A percentile compares a stretch with the other conserved stretches of the same genome.
These are phyloP conservation scores for Aspidiotus rigidus DNA, from an alignment of 2,888 invertebrate genomes.

Conservation along the genomic window DNA sequence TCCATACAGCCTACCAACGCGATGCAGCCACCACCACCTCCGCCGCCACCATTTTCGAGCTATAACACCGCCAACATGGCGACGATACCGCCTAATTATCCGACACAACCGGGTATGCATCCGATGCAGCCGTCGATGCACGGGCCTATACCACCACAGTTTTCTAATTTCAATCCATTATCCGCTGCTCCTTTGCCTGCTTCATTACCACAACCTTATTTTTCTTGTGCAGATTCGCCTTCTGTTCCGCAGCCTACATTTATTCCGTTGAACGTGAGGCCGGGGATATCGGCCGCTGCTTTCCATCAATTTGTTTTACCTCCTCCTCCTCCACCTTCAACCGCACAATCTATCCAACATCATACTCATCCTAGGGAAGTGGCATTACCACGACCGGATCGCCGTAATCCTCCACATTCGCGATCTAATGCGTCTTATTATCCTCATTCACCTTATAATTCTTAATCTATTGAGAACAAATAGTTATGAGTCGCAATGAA, in stretches of 20 bases:
- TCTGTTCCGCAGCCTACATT: conserved; percentile 11
- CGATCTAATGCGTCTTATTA: conserved; percentile 16
- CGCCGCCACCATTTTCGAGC: conserved; percentile 9
- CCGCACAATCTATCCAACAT: conserved; percentile 1
- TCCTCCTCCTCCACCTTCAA: conserved; percentile 21
- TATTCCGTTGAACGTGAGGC: conserved; percentile 20
- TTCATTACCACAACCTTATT: conserved; percentile 20
- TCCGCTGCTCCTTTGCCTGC: conserved; percentile 22
- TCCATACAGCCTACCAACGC: conserved; percentile 4
- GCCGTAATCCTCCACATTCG: conserved; percentile 11
- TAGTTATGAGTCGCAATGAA: neutral
- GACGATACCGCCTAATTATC: conserved; percentile 16
- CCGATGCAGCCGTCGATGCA: conserved; percentile 15
- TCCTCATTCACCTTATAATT: conserved; percentile 17
- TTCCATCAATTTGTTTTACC: conserved; percentile 15
- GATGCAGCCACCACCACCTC: conserved; percentile 8
- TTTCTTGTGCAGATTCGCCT: neutral
- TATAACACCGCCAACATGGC: conserved; percentile 21
- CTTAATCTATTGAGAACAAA: conserved; percentile 1
- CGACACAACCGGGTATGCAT: conserved; percentile 11
- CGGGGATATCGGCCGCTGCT: conserved; percentile 12
- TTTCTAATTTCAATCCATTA: conserved; percentile 18
- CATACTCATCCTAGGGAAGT: conserved; percentile 5
- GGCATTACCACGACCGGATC: conserved; percentile 1
- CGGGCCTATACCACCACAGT: conserved; percentile 6